These are phyloP conservation scores for Typhlichthys subterraneus DNA, from an alignment of 2,797 vertebrate species.

Conservation along the genomic window DNA sequence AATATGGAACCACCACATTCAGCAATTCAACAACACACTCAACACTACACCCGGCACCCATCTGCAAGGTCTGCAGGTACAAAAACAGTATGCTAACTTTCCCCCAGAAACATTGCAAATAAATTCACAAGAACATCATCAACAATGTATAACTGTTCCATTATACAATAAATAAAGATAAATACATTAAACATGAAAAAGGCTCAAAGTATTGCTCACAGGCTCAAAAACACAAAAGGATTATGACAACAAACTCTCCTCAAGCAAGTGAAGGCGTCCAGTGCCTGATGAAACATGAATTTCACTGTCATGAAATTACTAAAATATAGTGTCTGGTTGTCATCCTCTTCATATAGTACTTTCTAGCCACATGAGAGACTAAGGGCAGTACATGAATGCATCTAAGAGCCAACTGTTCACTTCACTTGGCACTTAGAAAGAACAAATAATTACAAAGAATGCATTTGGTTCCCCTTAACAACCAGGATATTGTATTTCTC, in stretches of 20 bases:
- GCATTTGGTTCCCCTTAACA: conserved; percentile 26
- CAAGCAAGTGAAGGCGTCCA: conserved; percentile 23
- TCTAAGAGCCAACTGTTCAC: conserved; percentile 61
- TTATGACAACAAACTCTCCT: conserved; percentile 17
- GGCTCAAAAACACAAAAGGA: conserved; percentile 23
- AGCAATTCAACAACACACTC: conserved; percentile 18
- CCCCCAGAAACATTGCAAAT: not conserved
- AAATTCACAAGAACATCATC: conserved; percentile 1
- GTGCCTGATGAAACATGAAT: conserved; percentile 24
- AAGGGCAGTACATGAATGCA: conserved; percentile 24
- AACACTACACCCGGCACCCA: conserved; percentile 11
- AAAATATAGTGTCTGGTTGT: not conserved
- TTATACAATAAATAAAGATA: conserved; percentile 16
- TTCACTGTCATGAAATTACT: conserved; percentile 17
- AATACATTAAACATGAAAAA: conserved; percentile 28
- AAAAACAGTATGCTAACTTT: conserved; percentile 13
- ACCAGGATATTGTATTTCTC: conserved; percentile 8
- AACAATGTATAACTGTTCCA: not conserved
- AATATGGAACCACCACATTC: conserved; percentile 46
- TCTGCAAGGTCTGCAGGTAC: conserved; percentile 24
- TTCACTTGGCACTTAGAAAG: conserved; percentile 57
- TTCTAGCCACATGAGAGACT: conserved; percentile 28
- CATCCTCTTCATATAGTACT: not conserved
- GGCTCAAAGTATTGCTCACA: conserved; percentile 41
- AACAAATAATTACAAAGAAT: conserved; percentile 35